Evolutionary conservation across 2,113 vertebrate species (phyloP), one percentile per base, ranked within the genome.

Genomic region (Bostrychus sinensis): DNA sequence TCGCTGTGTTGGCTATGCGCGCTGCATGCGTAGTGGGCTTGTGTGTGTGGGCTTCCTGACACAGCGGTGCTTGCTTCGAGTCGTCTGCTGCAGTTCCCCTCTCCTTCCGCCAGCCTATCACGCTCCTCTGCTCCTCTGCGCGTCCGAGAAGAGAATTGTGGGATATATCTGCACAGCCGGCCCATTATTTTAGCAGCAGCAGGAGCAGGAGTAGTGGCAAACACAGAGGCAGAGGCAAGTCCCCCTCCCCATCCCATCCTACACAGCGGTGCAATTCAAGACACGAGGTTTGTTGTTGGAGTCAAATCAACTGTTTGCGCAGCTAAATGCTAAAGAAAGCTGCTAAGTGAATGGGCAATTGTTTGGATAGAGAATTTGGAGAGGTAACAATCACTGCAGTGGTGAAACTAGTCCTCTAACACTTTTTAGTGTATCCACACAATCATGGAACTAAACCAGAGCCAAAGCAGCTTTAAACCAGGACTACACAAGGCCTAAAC

Each of bases 81-180:
- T 48, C 25, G 70, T 70, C 60, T 83, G 80, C 77, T 72, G 86
- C 83, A 78, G 86, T 71, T 78, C 78, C 77, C 72, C 62, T 38
- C 70, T 76, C 67, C 14, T 14, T 51, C 23, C 57, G 1, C 38
- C 78, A 84, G 81, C 86, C 81, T 84, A 84, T 80, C 80, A 82
- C 5, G 50, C 79, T 43, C 37, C 76, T 51, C 63, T 39, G 45
- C 77, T 51, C 41, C 75, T 54, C 66, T 32, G 39, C 46, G 77
- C 76, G 59, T 62, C 48, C 36, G 14, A 66, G 37, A 64, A 77
- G 1, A 80, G 85, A 45, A 88, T 85, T 86, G 72, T 89, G 88
- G 89, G 87, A 88, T 83, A 88, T 83, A 81, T 75, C 37, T 50
- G 75, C 41, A 89, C 81, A 84, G 75, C 84, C 77, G 51, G 62